Evolutionary conservation across 2,888 invertebrate genomes (phyloP), one percentile per base, ranked within the genome.

Genomic region (Keiferia lycopersicella): DNA sequence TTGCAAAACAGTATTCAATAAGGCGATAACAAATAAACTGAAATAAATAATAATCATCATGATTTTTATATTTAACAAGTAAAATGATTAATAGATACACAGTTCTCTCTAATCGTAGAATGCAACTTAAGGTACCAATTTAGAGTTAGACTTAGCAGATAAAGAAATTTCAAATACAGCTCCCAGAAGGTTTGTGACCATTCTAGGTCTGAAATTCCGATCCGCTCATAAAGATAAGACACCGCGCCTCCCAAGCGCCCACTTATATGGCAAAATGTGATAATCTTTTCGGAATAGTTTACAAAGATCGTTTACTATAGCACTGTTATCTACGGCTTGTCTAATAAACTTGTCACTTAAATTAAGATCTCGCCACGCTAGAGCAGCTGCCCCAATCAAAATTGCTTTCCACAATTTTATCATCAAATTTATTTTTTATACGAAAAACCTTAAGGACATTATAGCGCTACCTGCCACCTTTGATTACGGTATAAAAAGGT

Each of bases 401-500:
- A 57, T 57, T 64, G 45, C 18, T 45, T 14, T 39, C n/a, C 53
- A 56, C 53, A 64, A 53, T 64, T 63, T 63, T 57, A 53, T 53
- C 56, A 56, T 56, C 56, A 56, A 16, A 26, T 34, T n/a, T 20
- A n/a, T 38, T 57, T 66, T 65, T 66, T 65, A 62, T 64, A 39
- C 58, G n/a, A 58, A 64, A 66, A 67, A 65, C 58, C 66, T 20
- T 51, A 63, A 63, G 60, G 60, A 60, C 50, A 66, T 63, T 63
- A 64, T 50, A 57, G 22, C 62, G 64, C 64, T 65, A 65, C 65
- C 65, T 65, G 65, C 64, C 57, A 53, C 62, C 64, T 66, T 62
- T 61, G 64, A 66, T 81, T 80, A 82, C 81, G 73, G 73, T 64
- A 83, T 86, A 88, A 87, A 87, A 87, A 86, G 56, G 34, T 48